Base-by-base conservation (phyloP, 2,888 invertebrate genomes). In the Gymnosoma rotundatum region DNA sequence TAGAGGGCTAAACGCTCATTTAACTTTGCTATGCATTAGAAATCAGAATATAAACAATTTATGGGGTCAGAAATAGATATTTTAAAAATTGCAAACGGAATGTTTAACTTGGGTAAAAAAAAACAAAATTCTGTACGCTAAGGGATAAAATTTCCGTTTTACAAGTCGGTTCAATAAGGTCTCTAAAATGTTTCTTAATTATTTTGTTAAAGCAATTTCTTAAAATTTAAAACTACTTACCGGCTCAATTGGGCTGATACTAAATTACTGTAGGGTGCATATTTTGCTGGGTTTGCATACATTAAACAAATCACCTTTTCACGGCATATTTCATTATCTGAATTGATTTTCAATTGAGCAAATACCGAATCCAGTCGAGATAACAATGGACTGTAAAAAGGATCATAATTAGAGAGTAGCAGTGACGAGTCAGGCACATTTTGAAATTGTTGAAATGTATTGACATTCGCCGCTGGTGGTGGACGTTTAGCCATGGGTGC, bases 231-330 rank as follows among this genome's bases (percentile, higher is more conserved):
- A 32, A 16, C 21, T 10, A 91, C 91, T 93, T 92, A 96, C 96
- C 96, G 95, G 93, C 97, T 97, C 67, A 97, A 92, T 89, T 97
- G 97, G 0, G 97, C 97, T 0, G 97, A 97, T 10, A 97, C 95
- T 78, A 97, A 93, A 91, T 97, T 97, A 89, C 97, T 97, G 90
- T 96, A 97, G 0, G 97, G 97, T 0, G 97, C 97, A 91, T 96
- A 97, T 90, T 97, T 96, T 6, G 97, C 96, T 0, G 97, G 97
- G 89, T 95, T 96, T 63, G 96, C 94, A 92, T 97, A 97, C 96
- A 97, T 97, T 86, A 96, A 94, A 89, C 97, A 97, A 38, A 97
- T 96, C 8, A 97, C 94, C 88, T 96, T 95, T 90, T 97, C 97
- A 16, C 97, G 93, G 89, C 97, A 97, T 0, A 94, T 92, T 92